Conservation (phyloP, 2,888 invertebrate species). For the Oscheius myriophilus region DNA sequence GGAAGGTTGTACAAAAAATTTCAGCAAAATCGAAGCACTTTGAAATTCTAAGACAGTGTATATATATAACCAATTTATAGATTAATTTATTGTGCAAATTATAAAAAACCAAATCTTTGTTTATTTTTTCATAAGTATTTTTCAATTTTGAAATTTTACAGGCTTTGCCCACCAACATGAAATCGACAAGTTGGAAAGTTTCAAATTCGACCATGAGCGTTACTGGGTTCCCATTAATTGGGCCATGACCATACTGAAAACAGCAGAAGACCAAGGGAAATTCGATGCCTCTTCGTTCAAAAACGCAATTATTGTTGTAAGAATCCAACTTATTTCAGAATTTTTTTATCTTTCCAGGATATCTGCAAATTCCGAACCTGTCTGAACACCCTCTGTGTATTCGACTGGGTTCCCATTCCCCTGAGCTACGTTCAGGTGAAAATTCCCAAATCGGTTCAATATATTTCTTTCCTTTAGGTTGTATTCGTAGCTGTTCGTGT, state of each 20-base stretch:
- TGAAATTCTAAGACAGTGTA: no score
- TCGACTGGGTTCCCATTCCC: slow-evolving; percentile 61
- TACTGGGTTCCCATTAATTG: slow-evolving; percentile 67
- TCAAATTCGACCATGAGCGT: slow-evolving; percentile 45
- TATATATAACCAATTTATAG: no score
- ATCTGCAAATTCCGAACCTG: slow-evolving; percentile 45
- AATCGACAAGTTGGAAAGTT: slow-evolving; percentile 33
- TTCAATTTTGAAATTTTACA: no score
- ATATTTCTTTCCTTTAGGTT: slow-evolving; percentile 39
- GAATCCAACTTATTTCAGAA: background rate
- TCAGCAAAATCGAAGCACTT: no score
- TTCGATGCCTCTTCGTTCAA: slow-evolving; percentile 39
- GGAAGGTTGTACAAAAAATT: no score
- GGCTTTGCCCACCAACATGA: slow-evolving; percentile 41
- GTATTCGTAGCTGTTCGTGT: slow-evolving; percentile 57
- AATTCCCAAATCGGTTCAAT: no score
- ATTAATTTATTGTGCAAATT: no score
- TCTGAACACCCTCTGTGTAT: slow-evolving; percentile 42
- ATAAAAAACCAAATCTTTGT: no score
- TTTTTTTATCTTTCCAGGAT: slow-evolving; percentile 34
- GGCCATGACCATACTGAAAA: slow-evolving; percentile 53
- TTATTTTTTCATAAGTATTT: no score
- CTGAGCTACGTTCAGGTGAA: slow-evolving; percentile 63
- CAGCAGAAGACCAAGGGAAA: slow-evolving; percentile 43
- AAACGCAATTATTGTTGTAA: slow-evolving; percentile 45